Base-by-base conservation (phyloP, 2,113 vertebrate species). In the Myocastor coypus region DNA sequence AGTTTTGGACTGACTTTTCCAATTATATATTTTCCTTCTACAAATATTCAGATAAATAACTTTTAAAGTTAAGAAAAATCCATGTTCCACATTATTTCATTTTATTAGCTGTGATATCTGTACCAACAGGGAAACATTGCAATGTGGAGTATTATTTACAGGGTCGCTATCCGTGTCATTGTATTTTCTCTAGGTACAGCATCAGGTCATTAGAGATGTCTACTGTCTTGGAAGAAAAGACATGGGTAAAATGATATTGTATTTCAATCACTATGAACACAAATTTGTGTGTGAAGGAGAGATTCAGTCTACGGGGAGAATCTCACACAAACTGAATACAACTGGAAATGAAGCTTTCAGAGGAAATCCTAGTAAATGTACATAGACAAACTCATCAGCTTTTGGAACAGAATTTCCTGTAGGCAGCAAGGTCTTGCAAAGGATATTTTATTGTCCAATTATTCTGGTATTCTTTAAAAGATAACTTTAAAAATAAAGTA, bases 241-340 rank as follows among this genome's bases (percentile, higher is more conserved):
- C 37, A 24, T 68, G 20, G 73, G 32, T 61, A 42, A 81, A 87
- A 37, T 46, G 57, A 52, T 63, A 77, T 73, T 89, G 42, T 57
- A 96, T 97, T 96, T 97, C 90, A 94, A 30, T 34, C 55, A 68
- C 81, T 46, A 50, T 42, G 17, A 75, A 95, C 83, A 88, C 92
- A 73, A 28, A 14, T 75, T 12, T 75, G 20, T 34, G 3, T 28
- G 46, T 80, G 63, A 32, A 85, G 73, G 24, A 90, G 71, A 30
- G 10, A 11, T 24, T 28, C 6, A 11, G 22, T 93, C 0, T 73
- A 87, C 20, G 87, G 73, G 57, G 1, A 46, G 88, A 78, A 92
- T 94, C 1, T 5, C 52, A 52, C 63, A 3, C 42, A 2, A 83
- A 80, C 5, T 4, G 94, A n/a, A 61, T 34, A 40, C 77, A 96